A percentile compares a stretch with the other conserved stretches of the same genome.
phyloP scores from a whole-genome alignment of 1,140 invertebrate genomes.

The Trichomalopsis sarcophagae region DNA sequence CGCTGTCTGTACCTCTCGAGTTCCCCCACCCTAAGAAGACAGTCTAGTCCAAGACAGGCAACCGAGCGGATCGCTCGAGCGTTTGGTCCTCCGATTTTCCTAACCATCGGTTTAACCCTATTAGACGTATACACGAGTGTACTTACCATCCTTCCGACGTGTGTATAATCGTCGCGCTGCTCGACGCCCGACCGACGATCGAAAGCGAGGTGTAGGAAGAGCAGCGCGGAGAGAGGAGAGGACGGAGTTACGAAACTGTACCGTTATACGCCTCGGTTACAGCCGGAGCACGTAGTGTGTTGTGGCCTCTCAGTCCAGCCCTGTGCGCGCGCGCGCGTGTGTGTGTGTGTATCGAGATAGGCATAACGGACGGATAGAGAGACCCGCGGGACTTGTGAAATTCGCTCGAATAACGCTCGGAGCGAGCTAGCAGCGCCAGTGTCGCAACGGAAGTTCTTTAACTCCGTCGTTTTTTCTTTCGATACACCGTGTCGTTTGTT shows the following conservation, averaged over 20 bases:
- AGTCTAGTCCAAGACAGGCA: slow-evolving; percentile 31
- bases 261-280: neutral
- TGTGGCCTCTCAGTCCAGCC: too few relatives aligned
- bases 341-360: too few relatives aligned
- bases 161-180: neutral
- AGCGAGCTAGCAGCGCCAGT: neutral
- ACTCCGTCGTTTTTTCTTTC: neutral
- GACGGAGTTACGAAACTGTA: slow-evolving; percentile 24
- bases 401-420: slow-evolving; percentile 8
- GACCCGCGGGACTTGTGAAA: slow-evolving; percentile 26
- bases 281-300: too few relatives aligned
- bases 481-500: neutral
- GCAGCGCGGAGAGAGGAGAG: neutral
- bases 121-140: too few relatives aligned
- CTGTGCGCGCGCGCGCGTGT: too few relatives aligned
- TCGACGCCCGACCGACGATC: neutral
- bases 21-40: neutral
- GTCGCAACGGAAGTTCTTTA: slow-evolving; percentile 30
- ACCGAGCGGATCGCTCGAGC: slow-evolving; percentile 17
- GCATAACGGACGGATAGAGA: neutral
- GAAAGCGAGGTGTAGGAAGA: neutral
- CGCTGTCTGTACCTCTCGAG: slow-evolving; percentile 10
- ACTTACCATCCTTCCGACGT: neutral
- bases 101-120: too few relatives aligned
- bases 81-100: neutral